Base-by-base conservation (phyloP, 2,797 vertebrate species). In the Austrolebias charrua region DNA sequence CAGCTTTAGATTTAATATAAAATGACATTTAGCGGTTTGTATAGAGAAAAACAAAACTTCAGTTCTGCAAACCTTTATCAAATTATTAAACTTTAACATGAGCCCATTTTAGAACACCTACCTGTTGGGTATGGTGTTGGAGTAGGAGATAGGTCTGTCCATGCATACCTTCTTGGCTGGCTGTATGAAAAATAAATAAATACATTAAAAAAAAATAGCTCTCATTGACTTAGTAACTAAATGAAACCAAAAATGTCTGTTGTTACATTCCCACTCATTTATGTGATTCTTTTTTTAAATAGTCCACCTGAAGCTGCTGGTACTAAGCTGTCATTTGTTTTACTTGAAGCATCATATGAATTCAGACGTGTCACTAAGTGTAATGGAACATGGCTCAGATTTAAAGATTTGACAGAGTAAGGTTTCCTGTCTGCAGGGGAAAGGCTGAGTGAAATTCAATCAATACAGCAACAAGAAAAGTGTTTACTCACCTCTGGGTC, bases 41-140 rank as follows among this genome's bases (percentile, higher is more conserved):
- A 40, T 40, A 40, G 38, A 3, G 11, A 40, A 38, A 40, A 40
- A 40, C 6, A 33, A 6, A 4, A 40, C 38, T 40, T 40, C 38
- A 12, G 11, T 40, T 40, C 38, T 12, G 33, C 33, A 35, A 35
- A 35, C 33, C 2, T 35, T 35, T 35, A 8, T 7, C 33, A 35
- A 40, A 40, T 40, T 24, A 24, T 24, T 24, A 24, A 24, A 24
- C 24, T 24, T 24, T 24, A 24, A 24, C 24, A 3, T 24, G 24
- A 24, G 24, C 24, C 16, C 43, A 6, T 58, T 46, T 44, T 6
- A 56, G 24, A 24, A 12, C 18, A 55, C 80, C 76, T 77, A 94
- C 94, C 93, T 93, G 82, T 71, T 91, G 13, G 93, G 93, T 76
- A 94, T 88, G 55, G 45, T 54, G 3, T 79, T 63, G 24, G 59